Conservation (phyloP, 2,797 vertebrate genomes). For the Momotus momota region DNA sequence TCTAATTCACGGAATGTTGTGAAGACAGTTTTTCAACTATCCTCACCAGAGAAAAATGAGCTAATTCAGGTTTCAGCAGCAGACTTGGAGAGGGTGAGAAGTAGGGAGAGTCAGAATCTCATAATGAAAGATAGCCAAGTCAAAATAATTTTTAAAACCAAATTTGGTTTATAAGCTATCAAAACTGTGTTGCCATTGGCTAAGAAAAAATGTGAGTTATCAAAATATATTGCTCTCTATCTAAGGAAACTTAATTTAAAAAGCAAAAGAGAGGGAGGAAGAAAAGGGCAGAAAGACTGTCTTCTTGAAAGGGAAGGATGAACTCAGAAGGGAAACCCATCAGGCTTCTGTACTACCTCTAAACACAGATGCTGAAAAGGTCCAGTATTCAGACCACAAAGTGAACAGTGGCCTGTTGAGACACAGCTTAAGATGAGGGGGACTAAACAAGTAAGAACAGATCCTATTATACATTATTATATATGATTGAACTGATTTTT, state of each 20-base stretch:
- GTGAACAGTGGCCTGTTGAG: neutral
- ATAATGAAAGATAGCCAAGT: constrained; percentile 25
- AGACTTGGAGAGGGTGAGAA: constrained; percentile 28
- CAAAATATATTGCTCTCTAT: neutral
- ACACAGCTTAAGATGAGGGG: neutral
- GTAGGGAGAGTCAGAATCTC: constrained; percentile 6
- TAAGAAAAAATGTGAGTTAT: neutral
- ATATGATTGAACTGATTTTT: neutral
- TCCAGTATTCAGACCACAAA: neutral
- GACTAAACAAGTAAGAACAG: neutral
- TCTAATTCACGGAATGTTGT: neutral
- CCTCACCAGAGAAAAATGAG: neutral
- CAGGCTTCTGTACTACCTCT: neutral
- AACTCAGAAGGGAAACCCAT: neutral
- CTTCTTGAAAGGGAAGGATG: neutral
- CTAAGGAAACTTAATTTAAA: constrained; percentile 1
- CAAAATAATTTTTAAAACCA: constrained; percentile 38
- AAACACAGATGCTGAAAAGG: neutral
- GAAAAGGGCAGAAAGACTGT: neutral
- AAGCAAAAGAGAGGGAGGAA: neutral
- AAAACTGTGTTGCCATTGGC: constrained; percentile 6
- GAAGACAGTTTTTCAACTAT: neutral
- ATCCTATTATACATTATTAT: neutral
- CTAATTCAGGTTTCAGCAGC: constrained; percentile 14
- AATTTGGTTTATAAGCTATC: neutral